Evolutionary conservation across 2,113 vertebrate species (phyloP), one percentile per base, ranked within the genome.

Genomic region (Labrus mixtus): DNA sequence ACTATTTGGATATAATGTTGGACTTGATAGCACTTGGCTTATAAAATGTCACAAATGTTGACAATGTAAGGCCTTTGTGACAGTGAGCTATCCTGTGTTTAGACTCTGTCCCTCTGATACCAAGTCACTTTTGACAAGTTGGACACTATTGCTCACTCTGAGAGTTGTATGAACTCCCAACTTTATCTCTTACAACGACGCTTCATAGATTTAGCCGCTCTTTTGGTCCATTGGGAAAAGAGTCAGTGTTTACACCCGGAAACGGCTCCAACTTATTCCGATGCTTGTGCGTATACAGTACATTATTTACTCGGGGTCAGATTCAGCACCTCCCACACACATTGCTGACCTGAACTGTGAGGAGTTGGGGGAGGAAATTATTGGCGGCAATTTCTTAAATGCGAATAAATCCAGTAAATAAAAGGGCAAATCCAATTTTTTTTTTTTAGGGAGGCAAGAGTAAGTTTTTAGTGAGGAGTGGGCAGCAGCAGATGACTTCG

Each of bases 301-400:
- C 5, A 15, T 22, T 25, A 4, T 36, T 68, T 72, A 39, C 23
- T 46, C 19, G 33, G 69, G 71, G 77, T 79, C 79, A 73, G 73
- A 16, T 16, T 6, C 67, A 71, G 39, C 48, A 7, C 83, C 29
- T 76, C 83, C 89, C 84, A 82, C 83, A 54, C 87, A 86, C 66
- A 68, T 53, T 57, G 60, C 48, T 76, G 81, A 73, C 78, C 70
- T 75, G 45, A 77, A 60, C 79, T 43, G 46, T 78, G 51, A 66
- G 19, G n/a, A 46, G 68, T 65, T 69, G 60, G 63, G 45, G 51
- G 65, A 43, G 33, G 58, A 17, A 55, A 61, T 55, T 72, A 66
- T 56, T 9, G 62, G 75, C 53, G 41, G 45, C 1, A 36, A 46
- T 62, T 7, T 8, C 68, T 68, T 53, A 62, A 79, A 81, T 82